These are phyloP conservation scores for Cichladusa arquata DNA, from an alignment of 2,113 vertebrate genomes.

Conservation along the genomic window DNA sequence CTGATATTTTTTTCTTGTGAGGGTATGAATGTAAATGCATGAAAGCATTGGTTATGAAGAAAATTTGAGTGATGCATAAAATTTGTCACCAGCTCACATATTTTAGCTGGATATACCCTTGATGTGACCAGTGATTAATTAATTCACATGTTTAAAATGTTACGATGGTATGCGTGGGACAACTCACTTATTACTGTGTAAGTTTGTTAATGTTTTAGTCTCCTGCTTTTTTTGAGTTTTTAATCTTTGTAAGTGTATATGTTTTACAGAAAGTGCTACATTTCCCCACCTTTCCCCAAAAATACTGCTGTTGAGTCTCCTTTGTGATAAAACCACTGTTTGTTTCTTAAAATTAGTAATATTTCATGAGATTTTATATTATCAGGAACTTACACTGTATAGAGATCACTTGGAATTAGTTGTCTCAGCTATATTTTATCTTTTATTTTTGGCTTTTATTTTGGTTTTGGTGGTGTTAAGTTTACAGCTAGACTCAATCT, in stretches of 20 bases:
- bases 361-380: not conserved
- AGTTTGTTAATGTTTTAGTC: not conserved
- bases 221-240: not conserved
- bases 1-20: not conserved
- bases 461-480: not conserved
- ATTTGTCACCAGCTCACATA: not conserved
- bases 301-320: not conserved
- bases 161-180: not conserved
- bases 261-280: not conserved
- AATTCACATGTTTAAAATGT: not conserved
- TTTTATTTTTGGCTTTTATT: not conserved
- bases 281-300: accelerated
- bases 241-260: not conserved
- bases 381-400: not conserved
- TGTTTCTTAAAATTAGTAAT: not conserved
- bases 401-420: not conserved
- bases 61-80: not conserved
- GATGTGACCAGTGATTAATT: not conserved
- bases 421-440: not conserved
- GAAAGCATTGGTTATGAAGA: not conserved
- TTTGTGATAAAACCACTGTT: not conserved
- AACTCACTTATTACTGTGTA: not conserved
- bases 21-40: not conserved
- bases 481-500: not conserved
- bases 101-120: not conserved